Base-by-base conservation (phyloP, 2,888 invertebrate species). In the Campaea margaritaria region DNA sequence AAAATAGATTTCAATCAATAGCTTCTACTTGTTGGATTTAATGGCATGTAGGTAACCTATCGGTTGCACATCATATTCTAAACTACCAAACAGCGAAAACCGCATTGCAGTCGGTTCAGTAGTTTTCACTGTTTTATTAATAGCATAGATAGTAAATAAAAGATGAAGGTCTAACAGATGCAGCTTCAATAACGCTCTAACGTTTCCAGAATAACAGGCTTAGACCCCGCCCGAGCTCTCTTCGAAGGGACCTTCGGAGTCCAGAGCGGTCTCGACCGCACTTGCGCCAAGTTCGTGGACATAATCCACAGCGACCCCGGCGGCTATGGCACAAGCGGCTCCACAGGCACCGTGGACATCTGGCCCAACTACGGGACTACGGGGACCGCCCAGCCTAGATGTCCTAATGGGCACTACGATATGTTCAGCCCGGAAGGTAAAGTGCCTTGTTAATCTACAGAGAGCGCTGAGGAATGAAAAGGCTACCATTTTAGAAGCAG, bases 261-360 rank as follows among this genome's bases (percentile, higher is more conserved):
- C 0, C 69, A 76, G 11, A 69, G 54, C 0, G 87, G 85, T 0
- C 68, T 94, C 15, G 93, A 87, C 67, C 85, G 90, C 12, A 87
- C 86, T 0, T 93, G 94, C 73, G 94, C 94, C 0, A 85, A 83
- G 50, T 94, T 94, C 62, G 94, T 94, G 44, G 94, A 95, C 82
- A 93, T 95, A 34, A 93, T 96, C 49, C 96, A 96, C 78, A 94
- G 94, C 3, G 95, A 95, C 77, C 93, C 94, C 10, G 93, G 93
- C 65, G 83, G 92, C 16, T 94, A 94, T 73, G 94, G 94, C 0
- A 91, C 90, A 16, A 92, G 88, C 16, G 69, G 76, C 0, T 80
- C 92, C 3, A 80, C 86, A 0, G 94, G 94, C 0, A 93, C 93
- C 0, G 93, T 89, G 0, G 94, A 94, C 65, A 89, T 94, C 72